Evolutionary conservation across 1,140 invertebrate genomes (phyloP), one percentile per base, ranked within the genome.

Genomic region (Forficula auricularia): DNA sequence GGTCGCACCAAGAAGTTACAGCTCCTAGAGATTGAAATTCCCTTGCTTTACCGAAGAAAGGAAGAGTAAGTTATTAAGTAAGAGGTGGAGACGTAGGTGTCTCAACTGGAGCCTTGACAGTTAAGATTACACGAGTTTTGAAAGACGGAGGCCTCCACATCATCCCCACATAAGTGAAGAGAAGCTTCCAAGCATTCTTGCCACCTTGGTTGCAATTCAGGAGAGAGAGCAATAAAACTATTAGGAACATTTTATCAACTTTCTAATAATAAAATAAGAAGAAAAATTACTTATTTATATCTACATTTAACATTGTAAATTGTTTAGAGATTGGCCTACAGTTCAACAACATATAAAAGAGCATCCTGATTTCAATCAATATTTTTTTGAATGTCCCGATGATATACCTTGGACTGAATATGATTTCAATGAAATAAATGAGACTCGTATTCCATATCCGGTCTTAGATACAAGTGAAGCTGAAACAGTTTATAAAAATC

Each of bases 381-480:
- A 88, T 66, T 95, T 95, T 71, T 82, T 87, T 47, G 81, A 86
- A 54, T 77, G 77, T 51, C 76, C 75, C 4, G 75, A 81, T 47
- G 75, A 80, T 53, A 73, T 76, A 45, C 73, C 78, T 1, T 88
- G 84, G 85, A 77, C 79, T 18, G 79, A 83, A 55, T 73, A 73
- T 53, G 76, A 79, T 54, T 70, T 81, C 41, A 69, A 78, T 40
- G 70, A 72, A 12, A 68, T 73, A 49, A 71, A 74, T 52, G 75
- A 76, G 49, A 65, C 67, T 30, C 70, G 84, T 54, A 89, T 95
- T 56, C 91, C 91, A 2, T 88, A 84, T 56, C 86, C 91, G 58
- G 79, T 95, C 38, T 64, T 95, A 9, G 82, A 88, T 52, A 86
- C 84, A 3, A 74, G 77, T 35, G 89, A 95, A 58, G 88, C 88